Evolutionary conservation across 2,888 invertebrate species (phyloP).

Genomic region (Lepidochitona cinerea): DNA sequence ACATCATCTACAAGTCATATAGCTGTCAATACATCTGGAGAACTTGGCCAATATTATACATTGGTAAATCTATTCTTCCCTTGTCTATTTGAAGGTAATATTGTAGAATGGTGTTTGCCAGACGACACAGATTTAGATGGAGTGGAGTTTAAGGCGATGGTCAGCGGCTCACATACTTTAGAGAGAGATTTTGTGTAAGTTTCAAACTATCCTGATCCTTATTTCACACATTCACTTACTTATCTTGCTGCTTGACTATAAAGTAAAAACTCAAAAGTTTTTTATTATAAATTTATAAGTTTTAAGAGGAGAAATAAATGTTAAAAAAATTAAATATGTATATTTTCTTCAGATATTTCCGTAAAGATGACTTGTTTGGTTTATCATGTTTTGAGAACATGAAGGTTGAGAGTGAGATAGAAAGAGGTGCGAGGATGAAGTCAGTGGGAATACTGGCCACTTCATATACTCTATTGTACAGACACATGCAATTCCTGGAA

Average conservation of each 20-base stretch:
- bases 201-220: too few relatives aligned
- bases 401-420: slow-evolving; percentile 69
- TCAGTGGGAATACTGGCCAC: slow-evolving; percentile 71
- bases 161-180: slow-evolving; percentile 71
- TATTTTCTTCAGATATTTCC: slow-evolving; percentile 67
- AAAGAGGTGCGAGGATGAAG: slow-evolving; percentile 72
- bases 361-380: slow-evolving; percentile 68
- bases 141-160: slow-evolving; percentile 72
- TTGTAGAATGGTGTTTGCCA: slow-evolving; percentile 71
- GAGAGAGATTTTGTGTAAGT: slow-evolving; percentile 71
- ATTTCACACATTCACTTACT: too few relatives aligned
- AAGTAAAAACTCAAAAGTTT: not conserved
- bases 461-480: slow-evolving; percentile 69
- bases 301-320: too few relatives aligned
- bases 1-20: too few relatives aligned
- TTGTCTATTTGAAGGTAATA: slow-evolving; percentile 61
- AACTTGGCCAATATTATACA: too few relatives aligned
- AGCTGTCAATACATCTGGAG: too few relatives aligned
- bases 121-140: slow-evolving; percentile 70
- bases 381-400: slow-evolving; percentile 72
- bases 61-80: too few relatives aligned
- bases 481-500: slow-evolving; percentile 70
- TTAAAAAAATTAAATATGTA: not conserved
- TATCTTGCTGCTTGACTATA: not conserved
- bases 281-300: not conserved